These are phyloP conservation scores for Pungitius pungitius DNA, from an alignment of 2,113 vertebrate species.

Conservation along the genomic window DNA sequence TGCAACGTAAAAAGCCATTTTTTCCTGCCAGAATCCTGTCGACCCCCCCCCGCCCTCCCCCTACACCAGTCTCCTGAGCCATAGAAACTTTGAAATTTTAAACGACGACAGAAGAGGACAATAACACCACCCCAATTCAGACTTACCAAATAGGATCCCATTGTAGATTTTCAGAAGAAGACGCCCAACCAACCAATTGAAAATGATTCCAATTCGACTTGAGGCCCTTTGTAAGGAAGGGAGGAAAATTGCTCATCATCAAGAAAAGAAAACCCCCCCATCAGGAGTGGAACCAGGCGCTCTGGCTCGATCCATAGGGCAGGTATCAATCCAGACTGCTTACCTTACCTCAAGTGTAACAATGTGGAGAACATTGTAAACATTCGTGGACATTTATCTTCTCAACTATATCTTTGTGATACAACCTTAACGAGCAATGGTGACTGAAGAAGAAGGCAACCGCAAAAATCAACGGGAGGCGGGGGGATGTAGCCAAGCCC, in stretches of 20 bases:
- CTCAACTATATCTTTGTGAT: slow-evolving; percentile 71
- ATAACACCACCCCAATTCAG: slow-evolving; percentile 56
- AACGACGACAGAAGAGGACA: slow-evolving; percentile 72
- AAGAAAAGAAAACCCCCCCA: slow-evolving; percentile 52
- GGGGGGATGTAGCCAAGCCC: slow-evolving; percentile 67
- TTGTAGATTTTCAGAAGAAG: slow-evolving; percentile 56
- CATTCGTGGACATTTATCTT: slow-evolving; percentile 75
- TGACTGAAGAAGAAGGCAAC: slow-evolving; percentile 48
- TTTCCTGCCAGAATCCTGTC: slow-evolving; percentile 78
- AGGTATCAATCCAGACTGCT: slow-evolving; percentile 80
- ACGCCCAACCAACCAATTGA: slow-evolving; percentile 49
- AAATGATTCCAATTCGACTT: slow-evolving; percentile 63
- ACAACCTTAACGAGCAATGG: slow-evolving; percentile 50
- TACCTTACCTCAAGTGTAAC: slow-evolving; percentile 88
- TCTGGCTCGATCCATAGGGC: slow-evolving; percentile 77
- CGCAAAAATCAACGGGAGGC: slow-evolving; percentile 51
- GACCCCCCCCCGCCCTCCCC: slow-evolving; percentile 50
- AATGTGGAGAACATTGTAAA: slow-evolving; percentile 82
- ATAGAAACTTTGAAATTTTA: slow-evolving; percentile 85
- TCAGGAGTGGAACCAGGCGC: slow-evolving; percentile 65
- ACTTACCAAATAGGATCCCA: slow-evolving; percentile 51
- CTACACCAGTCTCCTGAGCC: slow-evolving; percentile 85
- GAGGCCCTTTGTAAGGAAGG: slow-evolving; percentile 33
- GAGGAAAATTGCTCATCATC: slow-evolving; percentile 57
- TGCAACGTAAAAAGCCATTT: slow-evolving; percentile 99